A percentile compares a stretch with the other conserved stretches of the same genome.
Evolutionary conservation across 2,113 vertebrate species (phyloP).

Genomic region (Semnornis frantzii): DNA sequence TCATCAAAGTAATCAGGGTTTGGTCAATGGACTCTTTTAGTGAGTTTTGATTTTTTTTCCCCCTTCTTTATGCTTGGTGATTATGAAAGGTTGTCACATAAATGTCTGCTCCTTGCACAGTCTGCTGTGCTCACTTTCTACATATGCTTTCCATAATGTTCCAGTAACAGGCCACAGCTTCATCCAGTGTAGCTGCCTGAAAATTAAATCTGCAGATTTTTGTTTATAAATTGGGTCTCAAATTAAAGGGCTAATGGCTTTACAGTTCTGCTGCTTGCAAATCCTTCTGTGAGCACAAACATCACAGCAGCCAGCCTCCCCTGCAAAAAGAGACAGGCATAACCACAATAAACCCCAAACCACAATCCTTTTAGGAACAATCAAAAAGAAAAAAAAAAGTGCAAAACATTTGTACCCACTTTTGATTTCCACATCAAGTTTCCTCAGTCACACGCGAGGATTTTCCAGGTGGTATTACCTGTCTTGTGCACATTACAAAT

Average conservation of each 20-base stretch:
- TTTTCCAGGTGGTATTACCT: conserved; percentile 1
- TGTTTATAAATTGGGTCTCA: neutral
- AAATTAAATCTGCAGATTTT: neutral
- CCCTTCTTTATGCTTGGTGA: neutral
- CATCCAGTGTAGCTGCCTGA: neutral
- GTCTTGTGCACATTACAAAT: neutral
- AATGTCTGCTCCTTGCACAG: neutral
- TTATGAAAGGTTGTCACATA: neutral
- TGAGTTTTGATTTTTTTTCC: neutral
- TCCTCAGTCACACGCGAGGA: neutral
- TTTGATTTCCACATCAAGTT: neutral
- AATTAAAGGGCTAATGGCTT: neutral
- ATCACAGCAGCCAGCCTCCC: neutral
- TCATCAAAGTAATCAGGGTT: neutral
- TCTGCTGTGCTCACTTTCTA: neutral
- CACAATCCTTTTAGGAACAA: neutral
- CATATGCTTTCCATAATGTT: neutral
- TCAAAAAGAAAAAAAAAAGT: neutral
- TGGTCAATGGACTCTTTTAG: neutral
- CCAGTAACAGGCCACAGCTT: neutral
- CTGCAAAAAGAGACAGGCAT: neutral
- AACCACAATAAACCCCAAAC: neutral
- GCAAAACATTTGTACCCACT: neutral
- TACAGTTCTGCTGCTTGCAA: neutral
- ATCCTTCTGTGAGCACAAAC: neutral